These are phyloP conservation scores for Hemicrepidius hirtus DNA, from an alignment of 2,888 invertebrate species.

Conservation along the genomic window DNA sequence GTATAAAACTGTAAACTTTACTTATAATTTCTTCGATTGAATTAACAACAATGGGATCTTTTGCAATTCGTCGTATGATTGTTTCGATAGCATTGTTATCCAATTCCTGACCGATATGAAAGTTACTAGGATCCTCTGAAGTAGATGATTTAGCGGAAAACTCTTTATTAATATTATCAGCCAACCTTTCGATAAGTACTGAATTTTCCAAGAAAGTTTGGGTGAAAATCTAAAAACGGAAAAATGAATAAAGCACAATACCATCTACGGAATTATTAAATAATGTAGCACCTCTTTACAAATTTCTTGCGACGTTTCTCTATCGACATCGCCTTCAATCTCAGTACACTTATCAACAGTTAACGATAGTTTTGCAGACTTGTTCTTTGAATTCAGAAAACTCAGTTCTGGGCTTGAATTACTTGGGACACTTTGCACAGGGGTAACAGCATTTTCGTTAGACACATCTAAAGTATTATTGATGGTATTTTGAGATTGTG, in stretches of 20 bases:
- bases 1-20: not conserved
- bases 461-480: slow-evolving; percentile 25
- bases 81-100: slow-evolving; percentile 72
- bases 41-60: slow-evolving; percentile 74
- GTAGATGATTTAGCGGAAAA: slow-evolving; percentile 37
- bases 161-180: slow-evolving; percentile 73
- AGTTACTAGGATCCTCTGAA: slow-evolving; percentile 11
- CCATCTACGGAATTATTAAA: too few species aligned
- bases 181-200: slow-evolving; percentile 74
- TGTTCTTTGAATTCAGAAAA: slow-evolving; percentile 5
- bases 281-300: slow-evolving; percentile 34
- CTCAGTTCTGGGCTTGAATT: slow-evolving; percentile 40
- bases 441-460: slow-evolving; percentile 55
- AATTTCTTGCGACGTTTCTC: slow-evolving; percentile 35
- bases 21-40: slow-evolving; percentile 68
- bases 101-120: slow-evolving; percentile 63
- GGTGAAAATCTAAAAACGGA: slow-evolving; percentile 68
- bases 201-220: slow-evolving; percentile 72
- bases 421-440: slow-evolving; percentile 57
- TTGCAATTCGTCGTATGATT: slow-evolving; percentile 73
- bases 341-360: slow-evolving; percentile 33
- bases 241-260: not conserved
- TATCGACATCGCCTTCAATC: slow-evolving; percentile 21
- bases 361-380: not conserved
- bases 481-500: slow-evolving; percentile 6